Base-by-base conservation (phyloP, 2,888 invertebrate species). In the Parasteatoda lunata region DNA sequence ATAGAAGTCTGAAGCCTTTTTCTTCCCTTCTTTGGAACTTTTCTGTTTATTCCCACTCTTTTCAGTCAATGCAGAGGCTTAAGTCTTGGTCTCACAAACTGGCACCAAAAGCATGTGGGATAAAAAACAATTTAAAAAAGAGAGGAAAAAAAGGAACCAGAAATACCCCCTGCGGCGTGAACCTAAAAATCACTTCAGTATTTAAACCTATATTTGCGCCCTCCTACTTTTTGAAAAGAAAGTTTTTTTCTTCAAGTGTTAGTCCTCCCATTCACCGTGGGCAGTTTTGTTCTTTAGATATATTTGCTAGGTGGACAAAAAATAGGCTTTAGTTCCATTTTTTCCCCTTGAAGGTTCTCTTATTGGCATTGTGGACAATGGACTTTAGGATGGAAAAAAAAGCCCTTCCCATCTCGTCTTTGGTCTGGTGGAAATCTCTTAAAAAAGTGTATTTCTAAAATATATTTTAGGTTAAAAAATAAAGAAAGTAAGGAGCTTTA, bases 171-270 rank as follows among this genome's bases (percentile, higher is more conserved):
- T 77, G 54, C 52, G 59, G 72, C 59, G 52, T 45, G 54, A 49
- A 81, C 81, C 81, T 81, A 81, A 81, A 81, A 81, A 81, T 81
- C 81, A 81, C 81, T 65, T 81, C 75, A 81, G 75, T 81, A 81
- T 81, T 81, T 81, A 81, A 81, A 81, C 81, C 81, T 54, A 75
- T 69, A 70, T 70, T 78, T 54, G 51, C 54, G 30, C 52, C 52
- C 54, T 52, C 49, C 30, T 47, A 59, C 48, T 70, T 69, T 77
- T 69, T 69, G n/a, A 59, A 59, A 59, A 59, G 59, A 59, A 81
- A 69, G 48, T 73, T 80, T 65, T 68, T 77, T 73, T 72, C 51
- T 80, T 78, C 15, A 77, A 77, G 30, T 30, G 65, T 47, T 51
- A 7, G 59, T 9, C 8, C 64, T 64, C 30, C 81, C 66, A 81